Conservation (phyloP, 2,888 invertebrate species). For the Toxonevra muliebris region DNA sequence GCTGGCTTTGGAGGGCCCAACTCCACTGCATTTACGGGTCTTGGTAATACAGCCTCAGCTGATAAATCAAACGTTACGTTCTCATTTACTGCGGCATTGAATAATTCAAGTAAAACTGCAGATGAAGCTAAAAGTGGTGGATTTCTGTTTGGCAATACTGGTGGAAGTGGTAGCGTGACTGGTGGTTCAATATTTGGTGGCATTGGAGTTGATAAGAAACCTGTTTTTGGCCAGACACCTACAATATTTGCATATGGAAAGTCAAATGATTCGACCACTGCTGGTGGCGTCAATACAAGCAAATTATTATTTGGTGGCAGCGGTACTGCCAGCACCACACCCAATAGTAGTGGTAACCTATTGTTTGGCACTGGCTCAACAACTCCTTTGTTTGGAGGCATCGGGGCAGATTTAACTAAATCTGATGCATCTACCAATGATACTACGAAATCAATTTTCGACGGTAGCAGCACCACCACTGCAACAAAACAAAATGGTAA, state of each 20-base stretch:
- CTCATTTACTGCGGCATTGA: constrained; percentile 48
- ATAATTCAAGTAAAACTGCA: constrained; percentile 30
- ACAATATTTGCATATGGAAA: constrained; percentile 41
- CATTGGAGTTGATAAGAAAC: constrained; percentile 41
- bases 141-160: constrained; percentile 54
- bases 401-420: not conserved
- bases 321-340: not conserved
- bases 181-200: constrained; percentile 41
- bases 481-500: constrained; percentile 27
- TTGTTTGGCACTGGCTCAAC: constrained; percentile 35
- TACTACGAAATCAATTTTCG: constrained; percentile 37
- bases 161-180: not conserved
- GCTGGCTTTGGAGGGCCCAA: constrained; percentile 43
- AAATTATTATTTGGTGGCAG: constrained; percentile 45
- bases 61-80: constrained; percentile 43
- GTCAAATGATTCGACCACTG: constrained; percentile 22
- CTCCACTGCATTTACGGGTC: constrained; percentile 33
- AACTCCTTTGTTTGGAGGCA: constrained; percentile 31
- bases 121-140: constrained; percentile 41
- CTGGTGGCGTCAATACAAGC: constrained; percentile 36
- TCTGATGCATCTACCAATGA: constrained; percentile 15
- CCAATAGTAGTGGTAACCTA: constrained; percentile 28
- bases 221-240: constrained; percentile 47
- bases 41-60: not conserved
- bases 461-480: constrained; percentile 23